Conservation (phyloP, 2,888 invertebrate species). For the Cylindroiulus punctatus region DNA sequence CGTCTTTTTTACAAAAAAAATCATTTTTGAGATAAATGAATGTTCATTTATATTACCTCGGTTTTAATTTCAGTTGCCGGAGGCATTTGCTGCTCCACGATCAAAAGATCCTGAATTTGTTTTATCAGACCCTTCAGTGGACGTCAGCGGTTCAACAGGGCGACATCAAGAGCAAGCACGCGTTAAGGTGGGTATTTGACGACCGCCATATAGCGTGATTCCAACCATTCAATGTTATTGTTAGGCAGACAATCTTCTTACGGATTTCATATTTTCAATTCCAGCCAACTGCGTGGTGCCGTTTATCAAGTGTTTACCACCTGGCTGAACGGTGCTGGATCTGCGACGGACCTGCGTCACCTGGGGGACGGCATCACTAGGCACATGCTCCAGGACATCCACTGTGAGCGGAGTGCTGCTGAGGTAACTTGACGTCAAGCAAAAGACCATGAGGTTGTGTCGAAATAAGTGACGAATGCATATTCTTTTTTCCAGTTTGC, state of each 20-base stretch:
- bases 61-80: constrained; percentile 17
- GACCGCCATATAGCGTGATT: background rate
- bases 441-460: background rate
- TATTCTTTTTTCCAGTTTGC: background rate
- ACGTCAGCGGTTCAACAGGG: background rate
- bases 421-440: background rate
- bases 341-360: background rate
- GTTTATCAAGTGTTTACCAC: background rate
- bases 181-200: background rate
- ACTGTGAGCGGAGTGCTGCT: background rate
- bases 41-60: too few relatives aligned
- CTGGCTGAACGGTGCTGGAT: background rate
- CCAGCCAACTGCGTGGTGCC: background rate
- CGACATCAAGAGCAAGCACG: background rate
- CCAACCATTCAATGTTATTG: background rate
- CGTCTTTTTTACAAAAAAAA: too few relatives aligned
- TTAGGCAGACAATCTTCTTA: too few relatives aligned
- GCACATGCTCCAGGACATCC: background rate
- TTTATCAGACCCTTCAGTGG: constrained; percentile 8
- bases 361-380: background rate
- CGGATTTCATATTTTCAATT: background rate
- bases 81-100: background rate
- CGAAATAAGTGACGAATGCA: background rate
- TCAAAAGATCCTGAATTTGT: constrained; percentile 3
- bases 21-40: too few relatives aligned